Evolutionary conservation across 2,888 invertebrate species (phyloP).

Genomic region (Andrena flavipes): DNA sequence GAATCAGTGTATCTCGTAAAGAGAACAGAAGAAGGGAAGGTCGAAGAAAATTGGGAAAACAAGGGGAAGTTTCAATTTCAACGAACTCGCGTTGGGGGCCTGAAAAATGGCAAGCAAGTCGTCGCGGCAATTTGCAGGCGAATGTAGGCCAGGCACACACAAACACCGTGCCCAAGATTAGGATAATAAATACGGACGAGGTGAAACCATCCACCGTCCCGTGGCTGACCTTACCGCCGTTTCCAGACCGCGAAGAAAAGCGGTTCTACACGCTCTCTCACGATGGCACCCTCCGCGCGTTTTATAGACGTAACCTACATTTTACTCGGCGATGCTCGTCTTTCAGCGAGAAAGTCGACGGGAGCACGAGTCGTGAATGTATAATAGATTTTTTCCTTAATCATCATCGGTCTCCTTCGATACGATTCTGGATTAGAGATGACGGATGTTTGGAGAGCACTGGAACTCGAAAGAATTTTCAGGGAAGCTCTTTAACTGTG

Average conservation of each 20-base stretch:
- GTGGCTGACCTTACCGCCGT: constrained; percentile 68
- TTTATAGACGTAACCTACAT: constrained; percentile 71
- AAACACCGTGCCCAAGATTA: constrained; percentile 62
- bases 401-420: not conserved
- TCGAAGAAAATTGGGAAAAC: not conserved
- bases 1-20: not conserved
- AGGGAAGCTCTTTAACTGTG: too few species aligned
- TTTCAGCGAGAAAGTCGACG: constrained; percentile 66
- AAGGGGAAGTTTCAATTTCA: constrained; percentile 23
- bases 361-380: constrained; percentile 5
- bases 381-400: constrained; percentile 12
- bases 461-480: too few species aligned
- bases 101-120: constrained; percentile 61
- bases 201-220: constrained; percentile 74
- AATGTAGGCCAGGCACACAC: constrained; percentile 65
- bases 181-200: constrained; percentile 73
- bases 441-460: not conserved
- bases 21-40: not conserved
- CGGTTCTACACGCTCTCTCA: constrained; percentile 54
- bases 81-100: constrained; percentile 50
- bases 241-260: constrained; percentile 58
- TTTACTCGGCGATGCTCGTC: constrained; percentile 63
- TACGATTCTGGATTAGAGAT: not conserved
- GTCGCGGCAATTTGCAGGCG: constrained; percentile 59
- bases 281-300: constrained; percentile 67